Conservation (phyloP, 2,888 invertebrate genomes). For the Eubasilissa splendida region DNA sequence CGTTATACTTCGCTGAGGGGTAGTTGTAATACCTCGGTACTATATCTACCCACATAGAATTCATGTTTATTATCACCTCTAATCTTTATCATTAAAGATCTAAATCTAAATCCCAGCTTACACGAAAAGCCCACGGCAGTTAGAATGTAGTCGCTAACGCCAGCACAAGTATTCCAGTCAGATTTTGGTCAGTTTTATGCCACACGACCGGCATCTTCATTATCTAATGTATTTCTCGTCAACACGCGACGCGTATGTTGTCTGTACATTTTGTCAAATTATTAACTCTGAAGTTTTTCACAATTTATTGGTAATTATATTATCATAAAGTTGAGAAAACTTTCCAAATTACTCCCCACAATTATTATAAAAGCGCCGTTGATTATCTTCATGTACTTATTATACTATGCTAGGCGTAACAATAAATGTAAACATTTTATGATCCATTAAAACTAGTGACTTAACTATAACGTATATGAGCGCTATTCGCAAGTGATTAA, state of each 20-base stretch:
- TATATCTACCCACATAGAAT: slow-evolving; percentile 2
- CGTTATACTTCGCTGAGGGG: too few species aligned
- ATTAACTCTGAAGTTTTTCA: slow-evolving; percentile 33
- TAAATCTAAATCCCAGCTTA: slow-evolving; percentile 26
- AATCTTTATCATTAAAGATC: slow-evolving; percentile 9
- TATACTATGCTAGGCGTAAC: not conserved
- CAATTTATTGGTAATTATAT: slow-evolving; percentile 30
- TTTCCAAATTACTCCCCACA: slow-evolving; percentile 18
- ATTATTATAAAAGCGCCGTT: slow-evolving; percentile 14
- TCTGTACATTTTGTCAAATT: slow-evolving; percentile 24
- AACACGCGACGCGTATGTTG: slow-evolving; percentile 24
- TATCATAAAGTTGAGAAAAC: slow-evolving; percentile 15
- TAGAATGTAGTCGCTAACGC: not conserved
- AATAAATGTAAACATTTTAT: too few species aligned
- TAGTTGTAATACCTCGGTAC: not conserved
- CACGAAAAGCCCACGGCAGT: slow-evolving; percentile 2
- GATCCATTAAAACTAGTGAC: too few species aligned
- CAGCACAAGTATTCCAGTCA: slow-evolving; percentile 1
- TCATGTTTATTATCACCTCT: too few species aligned
- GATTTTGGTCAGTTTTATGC: slow-evolving; percentile 1
- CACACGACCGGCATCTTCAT: slow-evolving; percentile 1
- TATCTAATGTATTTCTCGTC: slow-evolving; percentile 26
- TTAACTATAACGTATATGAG: too few species aligned
- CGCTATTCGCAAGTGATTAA: too few species aligned
- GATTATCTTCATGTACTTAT: slow-evolving; percentile 21